Conservation (phyloP, 1,140 invertebrate species). For the Danaus melanippus region DNA sequence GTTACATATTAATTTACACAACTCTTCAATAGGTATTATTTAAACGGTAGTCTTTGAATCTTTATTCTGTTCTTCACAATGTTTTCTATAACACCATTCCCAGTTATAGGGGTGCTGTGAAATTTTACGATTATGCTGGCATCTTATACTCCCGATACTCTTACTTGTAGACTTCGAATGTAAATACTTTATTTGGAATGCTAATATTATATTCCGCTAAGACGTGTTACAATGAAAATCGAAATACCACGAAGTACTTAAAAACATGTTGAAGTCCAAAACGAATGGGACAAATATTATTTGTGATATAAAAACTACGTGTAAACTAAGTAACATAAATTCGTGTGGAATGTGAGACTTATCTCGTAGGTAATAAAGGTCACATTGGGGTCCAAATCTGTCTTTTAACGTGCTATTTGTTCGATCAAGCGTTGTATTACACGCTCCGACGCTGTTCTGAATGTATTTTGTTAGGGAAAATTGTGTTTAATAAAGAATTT, state of each 20-base stretch:
- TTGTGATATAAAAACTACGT: no score
- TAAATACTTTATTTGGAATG: no score
- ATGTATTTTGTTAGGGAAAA: background rate
- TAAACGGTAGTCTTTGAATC: background rate
- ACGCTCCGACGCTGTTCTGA: slow-evolving; percentile 12
- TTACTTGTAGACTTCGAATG: no score
- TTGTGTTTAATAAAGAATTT: no score
- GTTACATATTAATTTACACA: no score
- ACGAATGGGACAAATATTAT: no score
- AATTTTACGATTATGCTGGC: slow-evolving; percentile 20
- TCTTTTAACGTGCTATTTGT: slow-evolving; percentile 12
- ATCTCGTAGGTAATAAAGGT: slow-evolving; percentile 1
- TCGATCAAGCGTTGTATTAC: slow-evolving; percentile 13
- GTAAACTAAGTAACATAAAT: background rate
- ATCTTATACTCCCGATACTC: no score
- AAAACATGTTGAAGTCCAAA: background rate
- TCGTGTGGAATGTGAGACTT: slow-evolving; percentile 1
- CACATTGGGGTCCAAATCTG: slow-evolving; percentile 1
- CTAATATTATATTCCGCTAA: slow-evolving; percentile 10
- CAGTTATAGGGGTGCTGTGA: slow-evolving; percentile 16
- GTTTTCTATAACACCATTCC: slow-evolving; percentile 15
- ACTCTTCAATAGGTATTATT: background rate
- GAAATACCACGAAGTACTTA: background rate
- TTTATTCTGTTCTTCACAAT: background rate
- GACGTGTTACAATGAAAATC: background rate